A percentile compares a stretch with the other conserved stretches of the same genome.
phyloP scores from a whole-genome alignment of 2,888 invertebrate species.

The Agrenia bidenticulata region DNA sequence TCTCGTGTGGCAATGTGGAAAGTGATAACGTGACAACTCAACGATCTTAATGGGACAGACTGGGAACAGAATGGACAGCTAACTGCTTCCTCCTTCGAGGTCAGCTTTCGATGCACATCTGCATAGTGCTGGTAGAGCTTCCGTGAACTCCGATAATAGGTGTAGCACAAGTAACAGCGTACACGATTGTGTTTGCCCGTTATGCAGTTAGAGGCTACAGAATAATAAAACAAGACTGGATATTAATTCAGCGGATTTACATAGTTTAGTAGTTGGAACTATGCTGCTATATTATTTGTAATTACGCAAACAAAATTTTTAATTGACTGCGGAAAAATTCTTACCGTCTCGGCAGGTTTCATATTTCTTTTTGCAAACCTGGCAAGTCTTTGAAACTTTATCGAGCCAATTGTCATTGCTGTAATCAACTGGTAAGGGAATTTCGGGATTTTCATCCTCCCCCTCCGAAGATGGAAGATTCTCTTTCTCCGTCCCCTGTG shows the following conservation, averaged over 20 bases:
- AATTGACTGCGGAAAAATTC: background rate
- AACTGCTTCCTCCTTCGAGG: conserved; percentile 27
- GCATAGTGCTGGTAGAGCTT: conserved; percentile 36
- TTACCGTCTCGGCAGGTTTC: conserved; percentile 1
- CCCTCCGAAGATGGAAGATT: background rate
- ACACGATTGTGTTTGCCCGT: conserved; percentile 26
- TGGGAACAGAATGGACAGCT: conserved; percentile 34
- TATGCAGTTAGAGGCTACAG: conserved; percentile 26
- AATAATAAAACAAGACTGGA: conserved; percentile 7
- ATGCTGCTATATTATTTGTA: too few relatives aligned
- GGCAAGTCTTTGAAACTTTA: conserved; percentile 25
- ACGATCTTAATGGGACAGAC: conserved; percentile 34
- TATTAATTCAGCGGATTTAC: too few relatives aligned
- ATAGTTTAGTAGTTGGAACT: too few relatives aligned
- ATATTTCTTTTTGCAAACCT: conserved; percentile 28
- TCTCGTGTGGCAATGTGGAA: conserved; percentile 18
- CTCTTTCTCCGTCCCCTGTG: background rate
- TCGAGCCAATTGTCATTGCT: conserved; percentile 31
- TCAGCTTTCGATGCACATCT: conserved; percentile 18
- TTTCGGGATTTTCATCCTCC: conserved; percentile 13
- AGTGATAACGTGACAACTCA: conserved; percentile 40
- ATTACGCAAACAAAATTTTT: background rate
- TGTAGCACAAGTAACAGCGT: conserved; percentile 41
- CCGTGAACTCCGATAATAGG: conserved; percentile 29
- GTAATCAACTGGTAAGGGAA: conserved; percentile 23